A percentile compares a stretch with the other conserved stretches of the same genome.
Conservation (phyloP, 2,113 vertebrate genomes). For the Rallus limicola region DNA sequence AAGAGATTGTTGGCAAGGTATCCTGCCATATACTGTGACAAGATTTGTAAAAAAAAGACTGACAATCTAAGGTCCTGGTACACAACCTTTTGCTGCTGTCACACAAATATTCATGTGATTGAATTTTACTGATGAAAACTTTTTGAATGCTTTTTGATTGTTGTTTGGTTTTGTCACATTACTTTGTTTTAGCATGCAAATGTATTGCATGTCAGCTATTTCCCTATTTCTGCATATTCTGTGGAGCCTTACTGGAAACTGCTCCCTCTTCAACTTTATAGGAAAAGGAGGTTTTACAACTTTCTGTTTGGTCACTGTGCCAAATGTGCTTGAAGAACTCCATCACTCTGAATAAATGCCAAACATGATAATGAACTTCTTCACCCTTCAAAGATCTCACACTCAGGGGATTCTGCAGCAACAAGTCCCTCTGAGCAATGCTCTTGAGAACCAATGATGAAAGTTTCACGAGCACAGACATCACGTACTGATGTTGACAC, state of each 20-base stretch:
- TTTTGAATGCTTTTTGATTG: neutral
- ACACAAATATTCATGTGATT: neutral
- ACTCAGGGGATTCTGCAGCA: neutral
- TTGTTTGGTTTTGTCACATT: neutral
- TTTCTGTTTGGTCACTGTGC: constrained; percentile 8
- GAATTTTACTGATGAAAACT: constrained; percentile 32
- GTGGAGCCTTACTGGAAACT: neutral
- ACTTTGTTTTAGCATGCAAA: constrained; percentile 2
- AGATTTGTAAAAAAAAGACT: neutral
- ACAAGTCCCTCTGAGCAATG: constrained; percentile 20
- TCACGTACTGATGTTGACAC: constrained; percentile 42
- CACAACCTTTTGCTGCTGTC: neutral
- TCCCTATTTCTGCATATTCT: neutral
- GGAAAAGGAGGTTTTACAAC: constrained; percentile 15
- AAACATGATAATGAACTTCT: neutral
- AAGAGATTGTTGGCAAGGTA: neutral
- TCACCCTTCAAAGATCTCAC: neutral
- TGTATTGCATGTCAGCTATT: neutral
- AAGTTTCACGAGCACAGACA: constrained; percentile 10
- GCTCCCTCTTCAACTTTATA: neutral
- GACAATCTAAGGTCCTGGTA: neutral
- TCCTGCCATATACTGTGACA: neutral
- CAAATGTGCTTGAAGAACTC: constrained; percentile 19
- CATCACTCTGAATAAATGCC: neutral
- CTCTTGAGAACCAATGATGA: neutral